Base-by-base conservation (phyloP, 1,140 invertebrate genomes). In the Macrobrachium nipponense region DNA sequence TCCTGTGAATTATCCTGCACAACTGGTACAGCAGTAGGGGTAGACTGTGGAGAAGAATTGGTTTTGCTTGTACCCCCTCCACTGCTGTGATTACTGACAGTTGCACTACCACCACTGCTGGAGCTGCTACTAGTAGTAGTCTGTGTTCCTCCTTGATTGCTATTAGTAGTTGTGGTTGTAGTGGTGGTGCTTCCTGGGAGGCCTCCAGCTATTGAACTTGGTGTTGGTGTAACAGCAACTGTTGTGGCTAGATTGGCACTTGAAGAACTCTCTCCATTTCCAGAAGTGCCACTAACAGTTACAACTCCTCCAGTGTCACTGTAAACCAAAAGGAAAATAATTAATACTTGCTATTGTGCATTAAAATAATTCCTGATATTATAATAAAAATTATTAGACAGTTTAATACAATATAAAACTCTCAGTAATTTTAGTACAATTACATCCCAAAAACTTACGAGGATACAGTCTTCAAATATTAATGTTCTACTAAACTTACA, bases 1-100 rank as follows among this genome's bases (percentile, higher is more conserved):
- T 84, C 82, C 73, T 61, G 82, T 60, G 73, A 58, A 59, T 43
- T 68, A 44, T 84, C 82, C 44, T 76, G 82, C 75, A 20, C 73
- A n/a, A 75, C 51, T 18, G 60, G 82, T 17, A 51, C 73, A 27
- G 73, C 36, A 77, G 76, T 68, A 18, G 60, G 82, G 76, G 82
- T 84, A 43, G 77, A 60, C 68, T 80, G 77, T 43, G 76, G 76
- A 17, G 77, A 86, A 27, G 76, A 77, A 12, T 73, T 36, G 27
- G 76, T 66, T 15, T 86, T 86, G 79, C 72, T 86, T 27, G 75
- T 59, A n/a, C 76, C 83, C 44, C 83, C 51, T n/a, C 18, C 61
- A 70, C 66, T 84, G 44, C 36, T 68, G 61, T 60, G 77, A 44
- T n/a, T 62, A 43, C 62, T 83, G 60, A 75, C 77, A 36, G 23